Base-by-base conservation (phyloP, 2,888 invertebrate species). In the Acrobasis repandana region DNA sequence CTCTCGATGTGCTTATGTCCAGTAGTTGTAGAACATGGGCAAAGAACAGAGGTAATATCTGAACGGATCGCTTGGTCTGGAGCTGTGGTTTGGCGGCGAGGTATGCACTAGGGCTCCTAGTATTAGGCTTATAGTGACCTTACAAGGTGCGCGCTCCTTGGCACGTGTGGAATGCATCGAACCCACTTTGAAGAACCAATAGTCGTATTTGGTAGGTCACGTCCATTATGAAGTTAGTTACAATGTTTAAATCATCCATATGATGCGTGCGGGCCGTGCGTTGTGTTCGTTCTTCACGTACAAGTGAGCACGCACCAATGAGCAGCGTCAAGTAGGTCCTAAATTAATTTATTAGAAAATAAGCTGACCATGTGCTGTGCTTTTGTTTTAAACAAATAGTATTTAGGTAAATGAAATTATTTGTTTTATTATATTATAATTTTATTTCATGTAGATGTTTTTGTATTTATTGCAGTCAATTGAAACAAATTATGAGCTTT, bases 361-460 rank as follows among this genome's bases (percentile, higher is more conserved):
- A 92, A 91, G 91, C 90, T 88, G 90, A 92, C 87, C 86, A 90
- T 88, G 92, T 91, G 92, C 91, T 92, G 92, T 92, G 92, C 90
- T 92, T 92, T 90, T 87, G 90, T 91, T 92, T 92, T 90, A 90
- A 90, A 88, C 80, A 84, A 79, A 81, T 90, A 90, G 88, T 82
- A 81, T 80, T 73, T 88, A 90, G 83, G 83, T 85, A 86, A 89
- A 85, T 88, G 81, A 88, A 89, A 86, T 89, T 80, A 83, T 86
- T 86, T 87, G 84, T 89, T 89, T 80, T 77, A 79, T 83, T 83
- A 83, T 58, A 38, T 47, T 57, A 60, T 85, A 76, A 72, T 80
- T 77, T 80, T 80, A 77, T 80, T 84, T 80, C 75, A 77, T 72
- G 73, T 83, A 87, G 77, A 75, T 79, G 49, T 80, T 86, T 83